Evolutionary conservation across 2,797 vertebrate species (phyloP).

Genomic region (Amblyraja radiata): DNA sequence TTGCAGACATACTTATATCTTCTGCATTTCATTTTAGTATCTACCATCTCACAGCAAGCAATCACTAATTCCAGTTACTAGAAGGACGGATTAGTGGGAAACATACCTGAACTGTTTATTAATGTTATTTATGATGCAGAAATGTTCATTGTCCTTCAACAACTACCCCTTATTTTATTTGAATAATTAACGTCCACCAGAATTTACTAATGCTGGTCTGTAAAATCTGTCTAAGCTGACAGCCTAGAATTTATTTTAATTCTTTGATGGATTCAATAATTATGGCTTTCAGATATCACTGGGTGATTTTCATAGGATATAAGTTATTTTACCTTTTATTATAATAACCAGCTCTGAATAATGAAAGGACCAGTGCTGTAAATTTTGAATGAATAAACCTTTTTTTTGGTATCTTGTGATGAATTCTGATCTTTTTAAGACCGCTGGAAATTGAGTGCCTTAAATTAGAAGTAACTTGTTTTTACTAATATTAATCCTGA

Average conservation of each 20-base stretch:
- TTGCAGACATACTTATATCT: background rate
- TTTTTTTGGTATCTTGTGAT: background rate
- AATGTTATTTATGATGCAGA: background rate
- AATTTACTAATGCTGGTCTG: background rate
- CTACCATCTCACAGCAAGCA: background rate
- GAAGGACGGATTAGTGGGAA: background rate
- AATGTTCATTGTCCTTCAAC: background rate
- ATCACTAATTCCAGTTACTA: background rate
- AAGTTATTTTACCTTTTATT: background rate
- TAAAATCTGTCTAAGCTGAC: background rate
- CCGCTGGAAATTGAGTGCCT: background rate
- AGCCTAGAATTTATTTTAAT: background rate
- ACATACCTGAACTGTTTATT: background rate
- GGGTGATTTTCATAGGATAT: background rate
- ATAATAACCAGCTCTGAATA: background rate
- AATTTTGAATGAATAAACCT: background rate
- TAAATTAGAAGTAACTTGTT: background rate
- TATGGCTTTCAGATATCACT: background rate
- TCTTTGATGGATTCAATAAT: background rate
- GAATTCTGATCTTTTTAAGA: background rate
- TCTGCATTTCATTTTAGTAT: background rate
- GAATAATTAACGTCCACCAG: background rate
- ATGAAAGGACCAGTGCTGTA: background rate
- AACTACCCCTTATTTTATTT: background rate
- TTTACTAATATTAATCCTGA: background rate